Conservation (phyloP, 2,113 vertebrate genomes). For the Gila orcuttii region DNA sequence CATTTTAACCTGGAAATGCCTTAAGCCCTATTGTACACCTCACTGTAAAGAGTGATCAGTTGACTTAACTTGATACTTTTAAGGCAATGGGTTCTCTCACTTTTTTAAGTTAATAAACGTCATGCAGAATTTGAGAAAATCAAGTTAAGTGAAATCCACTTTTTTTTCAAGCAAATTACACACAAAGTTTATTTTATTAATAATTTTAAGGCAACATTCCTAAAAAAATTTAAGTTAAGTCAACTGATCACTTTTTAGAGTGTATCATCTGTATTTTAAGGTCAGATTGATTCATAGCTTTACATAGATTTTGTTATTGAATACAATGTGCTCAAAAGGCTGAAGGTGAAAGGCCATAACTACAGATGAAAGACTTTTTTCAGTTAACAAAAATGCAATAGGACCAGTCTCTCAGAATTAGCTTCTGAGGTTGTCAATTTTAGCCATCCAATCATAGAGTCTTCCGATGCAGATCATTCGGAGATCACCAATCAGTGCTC, state of each 20-base stretch:
- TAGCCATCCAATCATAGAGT: neutral
- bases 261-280: too few relatives aligned
- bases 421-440: neutral
- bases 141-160: too few relatives aligned
- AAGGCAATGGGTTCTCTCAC: too few relatives aligned
- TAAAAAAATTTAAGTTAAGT: too few relatives aligned
- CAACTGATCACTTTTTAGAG: too few relatives aligned
- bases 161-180: too few relatives aligned
- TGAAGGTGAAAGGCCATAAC: neutral
- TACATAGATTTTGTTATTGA: neutral
- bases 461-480: slow-evolving; percentile 13
- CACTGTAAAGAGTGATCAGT: neutral
- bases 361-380: neutral
- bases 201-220: too few relatives aligned
- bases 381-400: neutral
- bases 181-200: neutral
- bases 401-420: neutral
- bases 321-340: neutral
- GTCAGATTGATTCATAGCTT: neutral
- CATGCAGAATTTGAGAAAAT: too few relatives aligned
- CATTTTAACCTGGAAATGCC: neutral
- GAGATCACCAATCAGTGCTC: slow-evolving; percentile 21
- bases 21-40: neutral
- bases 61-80: neutral
- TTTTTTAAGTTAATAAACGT: too few relatives aligned